Conservation (phyloP, 1,140 invertebrate genomes). For the Lutraria rhynchaena region DNA sequence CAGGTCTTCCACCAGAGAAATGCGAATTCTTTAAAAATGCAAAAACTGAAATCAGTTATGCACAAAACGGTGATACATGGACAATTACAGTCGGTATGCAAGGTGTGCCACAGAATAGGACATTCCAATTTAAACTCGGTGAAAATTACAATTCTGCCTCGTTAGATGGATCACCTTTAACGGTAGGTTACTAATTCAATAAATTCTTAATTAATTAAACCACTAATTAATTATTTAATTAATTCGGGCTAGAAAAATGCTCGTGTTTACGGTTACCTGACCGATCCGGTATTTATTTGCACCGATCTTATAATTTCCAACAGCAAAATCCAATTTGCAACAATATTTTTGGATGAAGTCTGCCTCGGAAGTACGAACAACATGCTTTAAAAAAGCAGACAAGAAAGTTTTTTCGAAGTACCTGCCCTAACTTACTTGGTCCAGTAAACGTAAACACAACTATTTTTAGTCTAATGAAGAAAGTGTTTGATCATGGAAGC, state of each 20-base stretch:
- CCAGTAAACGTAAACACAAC: no score
- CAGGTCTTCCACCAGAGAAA: conserved; percentile 66
- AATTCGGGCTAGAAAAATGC: not conserved
- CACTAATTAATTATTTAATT: not conserved
- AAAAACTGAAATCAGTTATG: conserved; percentile 66
- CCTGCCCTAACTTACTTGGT: no score
- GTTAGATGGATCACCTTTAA: conserved; percentile 67
- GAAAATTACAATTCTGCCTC: conserved; percentile 68
- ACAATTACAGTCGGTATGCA: conserved; percentile 66
- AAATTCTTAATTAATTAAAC: not conserved
- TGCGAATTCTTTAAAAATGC: conserved; percentile 64
- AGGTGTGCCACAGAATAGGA: conserved; percentile 62
- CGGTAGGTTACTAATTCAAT: conserved; percentile 37
- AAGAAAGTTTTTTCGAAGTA: no score
- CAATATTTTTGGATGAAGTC: no score
- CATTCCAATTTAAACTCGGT: conserved; percentile 66
- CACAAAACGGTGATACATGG: conserved; percentile 63
- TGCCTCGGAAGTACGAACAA: no score
- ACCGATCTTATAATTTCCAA: not conserved
- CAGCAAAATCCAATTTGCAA: not conserved
- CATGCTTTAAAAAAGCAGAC: no score
- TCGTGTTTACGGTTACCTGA: not conserved
- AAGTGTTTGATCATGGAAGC: no score
- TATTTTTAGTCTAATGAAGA: no score
- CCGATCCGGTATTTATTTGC: not conserved